Evolutionary conservation across 92 coral and sea anemone genomes (phyloP), one percentile per base, ranked within the genome.

Genomic region (Porites rus): DNA sequence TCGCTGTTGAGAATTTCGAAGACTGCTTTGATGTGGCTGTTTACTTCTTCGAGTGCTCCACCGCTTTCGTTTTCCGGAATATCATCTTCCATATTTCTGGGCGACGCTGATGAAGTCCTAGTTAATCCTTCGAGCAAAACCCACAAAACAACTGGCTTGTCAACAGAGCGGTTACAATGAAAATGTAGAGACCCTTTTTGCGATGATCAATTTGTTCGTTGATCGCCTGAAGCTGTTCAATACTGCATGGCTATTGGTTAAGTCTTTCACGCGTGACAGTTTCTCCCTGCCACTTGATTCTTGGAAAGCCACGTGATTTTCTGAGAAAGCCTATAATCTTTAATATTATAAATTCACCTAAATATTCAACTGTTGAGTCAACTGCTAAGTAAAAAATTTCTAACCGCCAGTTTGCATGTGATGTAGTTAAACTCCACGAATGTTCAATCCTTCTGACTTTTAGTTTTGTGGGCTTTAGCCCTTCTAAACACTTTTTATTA

Each of bases 1-100:
- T 91, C 91, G 10, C 21, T 60, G 17, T 25, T 81, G 19, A 88
- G 69, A 43, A 88, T 82, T 10, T 75, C 77, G 65, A 51, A 88
- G 10, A 74, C 78, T 58, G 75, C n/a, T 17, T 78, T 74, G 54
- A 88, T 56, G 50, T 28, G 68, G 12, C 18, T 10, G 50, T 53
- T 75, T 1, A 77, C 91, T 67, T 87, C 80, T 8, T 87, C 86
- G 11, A 87, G 69, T 10, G 86, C 80, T n/a, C 62, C 52, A 18
- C 51, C 78, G n/a, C 72, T 51, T 7, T 80, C 60, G 65, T 16
- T 18, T 12, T 5, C 19, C 69, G 0, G 6, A 65, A 65, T 78
- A 10, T 68, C 79, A 1, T 61, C 80, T 12, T 63, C 61, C 51
- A 24, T 0, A 1, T 74, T 69, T 69, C 8, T 31, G 17, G 52